Conservation (phyloP, 2,113 vertebrate species). For the Aspidoscelis tigris region DNA sequence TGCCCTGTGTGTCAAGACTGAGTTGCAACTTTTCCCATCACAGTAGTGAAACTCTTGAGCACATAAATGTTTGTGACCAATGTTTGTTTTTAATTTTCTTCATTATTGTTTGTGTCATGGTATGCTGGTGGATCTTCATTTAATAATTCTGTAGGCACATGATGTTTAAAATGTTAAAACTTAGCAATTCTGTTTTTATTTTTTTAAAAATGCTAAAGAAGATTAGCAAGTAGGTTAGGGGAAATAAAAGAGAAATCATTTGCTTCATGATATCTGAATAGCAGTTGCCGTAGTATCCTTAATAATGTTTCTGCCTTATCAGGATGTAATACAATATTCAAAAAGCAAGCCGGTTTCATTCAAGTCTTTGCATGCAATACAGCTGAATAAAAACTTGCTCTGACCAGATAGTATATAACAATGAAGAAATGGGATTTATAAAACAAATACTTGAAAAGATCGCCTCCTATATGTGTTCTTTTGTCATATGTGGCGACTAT, state of each 20-base stretch:
- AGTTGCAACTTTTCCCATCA: no score
- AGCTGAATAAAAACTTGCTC: neutral
- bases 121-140: no score
- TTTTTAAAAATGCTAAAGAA: no score
- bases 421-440: neutral
- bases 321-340: neutral
- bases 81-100: no score
- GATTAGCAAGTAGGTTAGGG: no score
- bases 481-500: neutral
- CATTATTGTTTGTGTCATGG: no score
- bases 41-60: no score
- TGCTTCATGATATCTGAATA: neutral
- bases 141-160: no score
- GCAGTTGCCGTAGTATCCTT: neutral
- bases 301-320: neutral
- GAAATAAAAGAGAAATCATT: conserved; percentile 10
- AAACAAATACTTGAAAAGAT: neutral
- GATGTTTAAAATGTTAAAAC: no score
- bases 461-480: neutral
- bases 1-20: no score
- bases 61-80: no score
- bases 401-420: neutral
- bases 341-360: neutral
- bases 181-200: no score
- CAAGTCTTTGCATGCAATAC: neutral